Conservation (phyloP, 1,140 invertebrate genomes). For the Drosophila kanapiae region DNA sequence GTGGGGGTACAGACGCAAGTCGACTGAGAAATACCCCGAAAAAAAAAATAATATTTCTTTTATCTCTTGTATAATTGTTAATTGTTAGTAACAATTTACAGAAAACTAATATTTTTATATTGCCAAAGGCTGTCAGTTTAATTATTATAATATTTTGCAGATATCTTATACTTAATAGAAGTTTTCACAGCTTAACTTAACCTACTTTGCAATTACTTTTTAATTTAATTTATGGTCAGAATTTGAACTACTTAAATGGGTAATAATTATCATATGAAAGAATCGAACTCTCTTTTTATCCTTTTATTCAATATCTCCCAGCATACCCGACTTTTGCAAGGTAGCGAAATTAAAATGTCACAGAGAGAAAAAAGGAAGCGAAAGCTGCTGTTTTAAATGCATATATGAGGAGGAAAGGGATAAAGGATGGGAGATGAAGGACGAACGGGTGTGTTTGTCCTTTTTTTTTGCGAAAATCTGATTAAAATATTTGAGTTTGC, state of each 20-base stretch:
- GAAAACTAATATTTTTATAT: neutral
- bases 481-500: conserved; percentile 85
- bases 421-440: conserved; percentile 6
- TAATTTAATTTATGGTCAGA: neutral
- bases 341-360: conserved; percentile 31
- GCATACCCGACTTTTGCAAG: neutral
- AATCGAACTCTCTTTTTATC: neutral
- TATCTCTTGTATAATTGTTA: neutral
- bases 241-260: neutral
- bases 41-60: neutral
- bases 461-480: conserved; percentile 78
- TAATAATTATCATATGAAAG: neutral
- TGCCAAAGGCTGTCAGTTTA: too few relatives aligned
- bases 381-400: conserved; percentile 28
- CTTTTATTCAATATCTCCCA: neutral
- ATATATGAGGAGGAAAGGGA: conserved; percentile 1
- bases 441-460: conserved; percentile 62
- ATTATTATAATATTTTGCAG: too few relatives aligned
- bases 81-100: neutral
- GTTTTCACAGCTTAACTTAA: too few relatives aligned
- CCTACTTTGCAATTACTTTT: too few relatives aligned
- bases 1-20: neutral
- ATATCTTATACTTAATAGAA: too few relatives aligned
- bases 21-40: conserved; percentile 6
- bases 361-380: neutral